These are phyloP conservation scores for Griposia aprilina DNA, from an alignment of 2,888 invertebrate genomes.

Conservation along the genomic window DNA sequence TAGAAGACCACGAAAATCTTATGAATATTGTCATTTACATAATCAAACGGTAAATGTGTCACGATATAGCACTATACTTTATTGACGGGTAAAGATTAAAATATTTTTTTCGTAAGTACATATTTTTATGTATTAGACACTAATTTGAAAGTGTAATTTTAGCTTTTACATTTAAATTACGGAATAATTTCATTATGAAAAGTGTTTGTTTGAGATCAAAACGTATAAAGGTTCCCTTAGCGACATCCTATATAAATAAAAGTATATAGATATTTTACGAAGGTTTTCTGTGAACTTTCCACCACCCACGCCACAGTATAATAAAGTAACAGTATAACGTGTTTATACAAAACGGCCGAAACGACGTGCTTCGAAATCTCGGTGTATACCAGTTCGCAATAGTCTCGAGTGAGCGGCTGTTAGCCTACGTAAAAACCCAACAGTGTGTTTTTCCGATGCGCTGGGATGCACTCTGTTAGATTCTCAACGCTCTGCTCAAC, in stretches of 20 bases:
- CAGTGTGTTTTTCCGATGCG: too few species aligned
- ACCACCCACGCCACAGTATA: neutral
- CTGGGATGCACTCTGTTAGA: too few species aligned
- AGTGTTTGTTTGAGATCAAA: constrained; percentile 6
- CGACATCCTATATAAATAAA: constrained; percentile 19
- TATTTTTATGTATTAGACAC: neutral
- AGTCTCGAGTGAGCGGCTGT: too few species aligned
- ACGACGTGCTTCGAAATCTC: too few species aligned
- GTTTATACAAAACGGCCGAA: too few species aligned
- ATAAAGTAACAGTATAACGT: too few species aligned
- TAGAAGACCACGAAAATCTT: constrained; percentile 15
- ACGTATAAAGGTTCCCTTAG: neutral
- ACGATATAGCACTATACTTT: neutral
- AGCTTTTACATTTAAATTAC: neutral
- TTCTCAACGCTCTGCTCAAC: too few species aligned
- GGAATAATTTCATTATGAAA: neutral
- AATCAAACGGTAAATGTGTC: neutral
- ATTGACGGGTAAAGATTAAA: neutral
- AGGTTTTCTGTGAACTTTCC: neutral
- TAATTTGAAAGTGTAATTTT: neutral
- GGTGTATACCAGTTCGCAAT: too few species aligned
- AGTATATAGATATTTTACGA: neutral
- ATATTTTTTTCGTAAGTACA: neutral
- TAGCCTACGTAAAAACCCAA: too few species aligned
- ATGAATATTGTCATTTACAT: neutral